Percentiles rank a stretch among this genome's conserved stretches.
These are phyloP conservation scores for Potamarius usumacintae DNA, from an alignment of 2,113 vertebrate genomes.

Conservation along the genomic window DNA sequence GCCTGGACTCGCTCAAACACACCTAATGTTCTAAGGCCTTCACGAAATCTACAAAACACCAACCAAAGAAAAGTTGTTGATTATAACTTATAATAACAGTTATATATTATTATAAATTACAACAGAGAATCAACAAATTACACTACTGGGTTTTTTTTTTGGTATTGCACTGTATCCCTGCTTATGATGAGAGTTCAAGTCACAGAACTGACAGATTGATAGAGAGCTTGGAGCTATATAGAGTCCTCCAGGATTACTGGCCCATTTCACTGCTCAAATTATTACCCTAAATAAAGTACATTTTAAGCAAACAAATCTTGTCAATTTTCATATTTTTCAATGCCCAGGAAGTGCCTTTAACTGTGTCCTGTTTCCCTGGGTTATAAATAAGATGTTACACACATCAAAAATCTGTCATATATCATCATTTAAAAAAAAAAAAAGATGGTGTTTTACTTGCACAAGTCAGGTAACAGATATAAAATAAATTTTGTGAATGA, in stretches of 20 bases:
- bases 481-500: no score
- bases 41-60: conserved; percentile 81
- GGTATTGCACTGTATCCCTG: background rate
- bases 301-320: background rate
- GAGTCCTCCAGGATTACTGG: background rate
- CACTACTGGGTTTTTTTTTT: background rate
- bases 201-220: background rate
- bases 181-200: background rate
- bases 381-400: background rate
- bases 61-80: background rate
- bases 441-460: background rate
- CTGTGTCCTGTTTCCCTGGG: background rate
- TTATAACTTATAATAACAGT: no score
- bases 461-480: background rate
- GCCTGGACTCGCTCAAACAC: conserved; percentile 86
- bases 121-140: background rate
- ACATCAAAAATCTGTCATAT: no score
- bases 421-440: no score
- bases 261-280: background rate
- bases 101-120: no score
- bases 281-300: background rate
- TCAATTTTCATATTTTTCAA: background rate
- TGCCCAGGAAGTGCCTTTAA: background rate
- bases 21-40: conserved; percentile 86
- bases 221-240: background rate